A percentile compares a stretch with the other conserved stretches of the same genome.
Evolutionary conservation across 2,888 invertebrate species (phyloP).

Genomic region (Mesochorus sp.): DNA sequence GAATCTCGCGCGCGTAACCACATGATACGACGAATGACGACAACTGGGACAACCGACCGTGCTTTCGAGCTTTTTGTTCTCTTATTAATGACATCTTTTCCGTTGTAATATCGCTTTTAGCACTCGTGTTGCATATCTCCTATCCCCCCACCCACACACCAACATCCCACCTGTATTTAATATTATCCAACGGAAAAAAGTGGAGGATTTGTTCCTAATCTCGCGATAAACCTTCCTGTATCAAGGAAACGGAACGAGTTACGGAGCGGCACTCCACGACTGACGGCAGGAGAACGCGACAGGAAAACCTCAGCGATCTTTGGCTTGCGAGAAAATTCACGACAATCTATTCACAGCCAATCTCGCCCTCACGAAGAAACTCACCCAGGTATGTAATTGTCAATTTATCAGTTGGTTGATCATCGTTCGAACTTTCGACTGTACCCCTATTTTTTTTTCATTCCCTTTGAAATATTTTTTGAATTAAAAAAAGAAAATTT

Average conservation of each 20-base stretch:
- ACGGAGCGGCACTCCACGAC: neutral
- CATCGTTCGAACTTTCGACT: neutral
- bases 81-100: neutral
- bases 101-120: neutral
- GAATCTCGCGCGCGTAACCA: too few relatives aligned
- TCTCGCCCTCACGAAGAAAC: neutral
- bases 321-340: slow-evolving; percentile 8
- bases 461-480: neutral
- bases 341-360: slow-evolving; percentile 1
- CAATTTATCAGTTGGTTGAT: neutral
- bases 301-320: neutral
- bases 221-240: slow-evolving; percentile 57
- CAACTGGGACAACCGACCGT: neutral
- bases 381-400: slow-evolving; percentile 15
- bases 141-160: slow-evolving; percentile 21
- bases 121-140: neutral
- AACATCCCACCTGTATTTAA: slow-evolving; percentile 1
- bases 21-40: neutral
- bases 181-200: slow-evolving; percentile 32
- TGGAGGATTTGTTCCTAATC: slow-evolving; percentile 59
- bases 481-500: neutral
- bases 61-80: neutral
- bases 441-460: neutral
- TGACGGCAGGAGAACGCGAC: neutral
- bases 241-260: slow-evolving; percentile 59